phyloP scores from a whole-genome alignment of 2,113 vertebrate genomes.

The Psephotus haematonotus region DNA sequence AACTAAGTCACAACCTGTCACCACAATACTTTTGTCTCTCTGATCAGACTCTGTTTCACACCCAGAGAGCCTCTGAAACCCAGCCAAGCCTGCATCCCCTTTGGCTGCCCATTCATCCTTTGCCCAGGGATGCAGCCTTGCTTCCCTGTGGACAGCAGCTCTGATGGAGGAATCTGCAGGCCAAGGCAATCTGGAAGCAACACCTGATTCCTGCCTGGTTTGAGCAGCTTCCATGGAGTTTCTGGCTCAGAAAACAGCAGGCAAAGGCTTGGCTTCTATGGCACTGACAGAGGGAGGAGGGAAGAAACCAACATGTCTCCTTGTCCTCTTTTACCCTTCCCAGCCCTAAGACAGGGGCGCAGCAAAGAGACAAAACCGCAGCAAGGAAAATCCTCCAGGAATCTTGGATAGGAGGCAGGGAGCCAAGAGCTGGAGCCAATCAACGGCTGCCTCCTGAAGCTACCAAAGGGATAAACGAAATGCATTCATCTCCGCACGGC shows the following conservation, averaged over 20 bases:
- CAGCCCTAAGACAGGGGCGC: neutral
- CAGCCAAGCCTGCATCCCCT: neutral
- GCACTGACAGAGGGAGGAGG: neutral
- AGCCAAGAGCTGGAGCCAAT: neutral
- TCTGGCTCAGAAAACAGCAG: neutral
- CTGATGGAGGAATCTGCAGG: neutral
- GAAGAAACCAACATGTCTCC: accelerated
- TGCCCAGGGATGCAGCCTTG: neutral
- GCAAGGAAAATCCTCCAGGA: neutral
- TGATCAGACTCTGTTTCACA: accelerated
- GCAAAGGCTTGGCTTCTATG: neutral
- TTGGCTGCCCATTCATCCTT: neutral
- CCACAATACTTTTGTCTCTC: accelerated
- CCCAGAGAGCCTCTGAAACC: neutral
- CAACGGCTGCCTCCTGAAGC: neutral
- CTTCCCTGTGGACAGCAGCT: neutral
- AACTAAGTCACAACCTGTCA: neutral
- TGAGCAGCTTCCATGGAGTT: neutral
- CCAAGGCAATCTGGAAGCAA: slow-evolving; percentile 10
- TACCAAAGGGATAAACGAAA: slow-evolving; percentile 70
- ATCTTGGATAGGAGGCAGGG: neutral
- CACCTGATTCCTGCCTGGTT: neutral
- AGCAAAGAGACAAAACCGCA: neutral
- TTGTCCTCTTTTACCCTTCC: neutral
- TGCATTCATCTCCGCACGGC: slow-evolving; percentile 66